A percentile compares a stretch with the other conserved stretches of the same genome.
Evolutionary conservation across 2,888 invertebrate species (phyloP).

Genomic region (Troglohyphantes excavatus): DNA sequence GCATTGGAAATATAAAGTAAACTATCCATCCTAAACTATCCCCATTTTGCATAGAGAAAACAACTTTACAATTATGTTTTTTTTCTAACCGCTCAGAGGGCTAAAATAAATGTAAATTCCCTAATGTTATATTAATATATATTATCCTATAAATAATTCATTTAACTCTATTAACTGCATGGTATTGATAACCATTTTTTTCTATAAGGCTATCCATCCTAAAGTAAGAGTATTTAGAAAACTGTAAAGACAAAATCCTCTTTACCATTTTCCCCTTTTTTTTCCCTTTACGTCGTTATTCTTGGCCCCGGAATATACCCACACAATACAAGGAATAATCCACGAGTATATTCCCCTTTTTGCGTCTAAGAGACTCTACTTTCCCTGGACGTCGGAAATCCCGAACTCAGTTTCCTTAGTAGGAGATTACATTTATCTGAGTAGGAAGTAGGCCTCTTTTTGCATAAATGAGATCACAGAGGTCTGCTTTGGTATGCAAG

Average conservation of each 20-base stretch:
- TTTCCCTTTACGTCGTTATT: conserved; percentile 17
- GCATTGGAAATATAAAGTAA: no score
- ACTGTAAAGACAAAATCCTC: neutral
- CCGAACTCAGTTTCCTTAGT: conserved; percentile 32
- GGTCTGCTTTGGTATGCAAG: conserved; percentile 29
- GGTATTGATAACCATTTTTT: no score
- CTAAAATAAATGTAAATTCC: no score
- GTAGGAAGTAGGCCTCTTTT: conserved; percentile 38
- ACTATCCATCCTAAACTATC: no score
- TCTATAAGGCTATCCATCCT: no score
- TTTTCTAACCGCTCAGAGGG: no score
- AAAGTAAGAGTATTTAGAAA: neutral
- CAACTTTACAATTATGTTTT: no score
- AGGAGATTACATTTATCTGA: conserved; percentile 40
- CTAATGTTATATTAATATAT: no score
- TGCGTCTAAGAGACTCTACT: conserved; percentile 17
- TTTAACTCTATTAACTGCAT: no score
- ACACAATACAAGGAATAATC: conserved; percentile 17
- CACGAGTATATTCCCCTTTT: neutral
- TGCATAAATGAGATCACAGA: conserved; percentile 42
- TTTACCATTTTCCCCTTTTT: neutral
- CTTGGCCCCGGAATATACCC: conserved; percentile 24
- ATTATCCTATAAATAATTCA: no score
- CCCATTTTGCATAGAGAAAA: no score
- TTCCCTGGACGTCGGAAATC: conserved; percentile 31